Conservation (phyloP, 2,888 invertebrate species). For the Ormyrus pomaceus region DNA sequence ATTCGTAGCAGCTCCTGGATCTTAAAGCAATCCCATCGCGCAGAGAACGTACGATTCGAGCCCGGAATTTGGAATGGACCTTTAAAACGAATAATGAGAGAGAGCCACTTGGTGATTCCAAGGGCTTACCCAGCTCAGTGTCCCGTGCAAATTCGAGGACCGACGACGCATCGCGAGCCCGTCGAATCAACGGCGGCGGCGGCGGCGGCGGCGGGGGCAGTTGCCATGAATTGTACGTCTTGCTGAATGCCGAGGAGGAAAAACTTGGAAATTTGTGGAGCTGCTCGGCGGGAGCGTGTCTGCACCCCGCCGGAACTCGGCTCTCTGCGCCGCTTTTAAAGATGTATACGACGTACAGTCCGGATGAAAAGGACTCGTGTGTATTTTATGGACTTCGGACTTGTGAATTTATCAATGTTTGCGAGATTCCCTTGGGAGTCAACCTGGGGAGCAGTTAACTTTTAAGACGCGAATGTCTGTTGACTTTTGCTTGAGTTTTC, state of each 20-base stretch:
- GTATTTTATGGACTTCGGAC: no score
- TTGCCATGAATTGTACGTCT: background rate
- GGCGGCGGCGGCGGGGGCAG: background rate
- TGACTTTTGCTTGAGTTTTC: no score
- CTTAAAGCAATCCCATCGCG: background rate
- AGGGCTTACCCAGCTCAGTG: constrained; percentile 18
- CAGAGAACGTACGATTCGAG: background rate
- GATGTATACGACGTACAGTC: constrained; percentile 21
- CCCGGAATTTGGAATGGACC: constrained; percentile 1
- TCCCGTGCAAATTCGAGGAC: constrained; percentile 41
- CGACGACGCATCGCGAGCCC: constrained; percentile 27
- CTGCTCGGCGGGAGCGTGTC: background rate
- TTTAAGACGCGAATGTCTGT: no score
- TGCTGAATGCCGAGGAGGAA: background rate
- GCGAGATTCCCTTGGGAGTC: no score
- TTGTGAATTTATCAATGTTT: no score
- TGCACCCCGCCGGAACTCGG: constrained; percentile 16
- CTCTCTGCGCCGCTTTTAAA: background rate
- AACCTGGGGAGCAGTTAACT: no score
- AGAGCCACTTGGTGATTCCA: constrained; percentile 48
- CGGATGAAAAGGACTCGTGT: background rate
- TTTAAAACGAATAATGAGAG: constrained; percentile 33
- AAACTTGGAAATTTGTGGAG: constrained; percentile 36
- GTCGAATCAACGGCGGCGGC: constrained; percentile 9
- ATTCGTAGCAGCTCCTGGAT: background rate